A percentile compares a stretch with the other conserved stretches of the same genome.
Evolutionary conservation across 2,797 vertebrate species (phyloP).

Genomic region (Denticeps clupeoides): DNA sequence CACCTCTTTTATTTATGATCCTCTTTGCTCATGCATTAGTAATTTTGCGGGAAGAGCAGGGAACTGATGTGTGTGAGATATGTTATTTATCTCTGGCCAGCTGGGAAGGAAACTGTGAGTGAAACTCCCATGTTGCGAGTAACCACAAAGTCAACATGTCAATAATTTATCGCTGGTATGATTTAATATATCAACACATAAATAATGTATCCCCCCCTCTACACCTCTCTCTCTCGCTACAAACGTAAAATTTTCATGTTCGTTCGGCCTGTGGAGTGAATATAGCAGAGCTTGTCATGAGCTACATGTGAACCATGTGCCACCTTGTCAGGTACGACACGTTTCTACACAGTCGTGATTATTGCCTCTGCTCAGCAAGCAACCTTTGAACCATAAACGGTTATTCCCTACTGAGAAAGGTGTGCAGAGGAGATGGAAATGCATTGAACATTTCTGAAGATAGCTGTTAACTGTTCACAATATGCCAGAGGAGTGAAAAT

Average conservation of each 20-base stretch:
- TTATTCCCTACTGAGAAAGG: too few relatives aligned
- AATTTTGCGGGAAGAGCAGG: conserved; percentile 10
- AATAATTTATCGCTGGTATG: conserved; percentile 31
- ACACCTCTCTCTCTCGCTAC: not conserved
- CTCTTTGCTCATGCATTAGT: conserved; percentile 5
- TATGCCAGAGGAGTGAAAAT: too few relatives aligned
- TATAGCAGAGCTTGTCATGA: conserved; percentile 10
- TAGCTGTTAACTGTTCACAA: too few relatives aligned
- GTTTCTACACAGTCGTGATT: conserved; percentile 21
- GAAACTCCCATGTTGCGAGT: conserved; percentile 26
- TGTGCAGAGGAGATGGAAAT: too few relatives aligned
- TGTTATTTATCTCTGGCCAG: conserved; percentile 23
- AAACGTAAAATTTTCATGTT: too few relatives aligned
- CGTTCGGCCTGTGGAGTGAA: too few relatives aligned
- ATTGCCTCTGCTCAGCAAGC: conserved; percentile 24
- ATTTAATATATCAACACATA: conserved; percentile 32
- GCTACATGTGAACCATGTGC: conserved; percentile 10
- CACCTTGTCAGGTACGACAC: conserved; percentile 13
- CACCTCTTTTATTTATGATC: conserved; percentile 13
- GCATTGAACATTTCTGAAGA: too few relatives aligned
- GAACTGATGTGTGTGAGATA: conserved; percentile 9
- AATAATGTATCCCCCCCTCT: conserved; percentile 24
- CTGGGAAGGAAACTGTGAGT: conserved; percentile 8
- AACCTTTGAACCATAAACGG: conserved; percentile 1
- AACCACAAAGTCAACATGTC: conserved; percentile 32